Evolutionary conservation across 2,888 invertebrate species (phyloP), one percentile per base, ranked within the genome.

Genomic region (Pyrocoelia pectoralis): DNA sequence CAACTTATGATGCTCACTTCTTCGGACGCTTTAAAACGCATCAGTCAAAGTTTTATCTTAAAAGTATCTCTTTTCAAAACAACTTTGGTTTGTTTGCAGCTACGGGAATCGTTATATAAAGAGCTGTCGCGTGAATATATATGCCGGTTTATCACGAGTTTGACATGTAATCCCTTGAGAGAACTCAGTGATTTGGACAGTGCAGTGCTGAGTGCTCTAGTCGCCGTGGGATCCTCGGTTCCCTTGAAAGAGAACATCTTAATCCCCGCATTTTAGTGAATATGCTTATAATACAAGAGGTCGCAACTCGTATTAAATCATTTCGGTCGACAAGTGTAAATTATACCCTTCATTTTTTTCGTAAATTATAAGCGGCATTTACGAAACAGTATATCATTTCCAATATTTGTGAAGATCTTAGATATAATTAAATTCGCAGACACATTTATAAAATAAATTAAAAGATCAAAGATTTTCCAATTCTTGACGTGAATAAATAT

Each of bases 111-210:
- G 53, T 19, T 24, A 33, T 61, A 66, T 66, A 66, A 64, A 56
- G 53, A 49, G 68, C 60, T 65, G 64, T 65, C 64, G 61, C 57
- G 50, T 38, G 72, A 70, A 75, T 75, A 78, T 33, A 33, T 77
- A 77, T 79, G 76, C 66, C 72, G 73, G 76, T 77, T 75, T 75
- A 77, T 75, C 70, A 70, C 70, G 72, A 73, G 74, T 77, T 76
- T 76, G 76, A 76, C 73, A 72, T 76, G 72, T 62, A 68, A 61
- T 66, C 78, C 70, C 77, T 58, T 54, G 79, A 75, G 78, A 76
- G 77, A 72, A 70, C 67, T 72, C 75, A 57, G 73, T 77, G 79
- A 80, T 80, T 80, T 80, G 79, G 79, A 78, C 79, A 79, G 75
- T 76, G 75, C 74, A 71, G 73, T 73, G 72, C 71, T 78, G 79